Base-by-base conservation (phyloP, 2,888 invertebrate genomes). In the Eupithecia centaureata region DNA sequence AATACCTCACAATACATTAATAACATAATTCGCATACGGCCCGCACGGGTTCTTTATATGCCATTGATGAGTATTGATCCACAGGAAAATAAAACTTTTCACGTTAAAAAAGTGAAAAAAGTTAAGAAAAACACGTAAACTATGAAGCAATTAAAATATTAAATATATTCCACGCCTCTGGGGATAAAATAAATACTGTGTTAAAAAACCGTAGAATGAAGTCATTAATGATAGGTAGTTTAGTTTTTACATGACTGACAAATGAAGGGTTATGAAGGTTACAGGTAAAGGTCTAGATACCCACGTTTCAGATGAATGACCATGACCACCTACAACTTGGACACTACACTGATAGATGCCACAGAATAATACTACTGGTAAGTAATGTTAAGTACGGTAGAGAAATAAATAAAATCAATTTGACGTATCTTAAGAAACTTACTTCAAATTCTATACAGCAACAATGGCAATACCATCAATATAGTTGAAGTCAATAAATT, bases 271-370 rank as follows among this genome's bases (percentile, higher is more conserved):
- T 84, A 78, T 79, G 75, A 75, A 77, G 81, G 79, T 77, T 77
- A 73, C 69, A 75, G 72, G 70, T 67, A 78, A 82, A 80, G 79
- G 74, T 73, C 76, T 70, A 77, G 81, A 80, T 83, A 84, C 80
- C 68, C 70, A 73, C 76, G 82, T 81, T 83, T 79, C 76, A 76
- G 78, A 74, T 73, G 75, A 84, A 65, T 81, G 89, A 82, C 89
- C 90, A 65, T 81, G 89, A 82, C 90, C 90, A 90, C 90, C 88
- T 81, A 79, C 86, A 83, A 79, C 79, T 72, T 82, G 87, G 86
- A 84, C 77, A 79, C 82, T 80, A 5, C 51, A 51, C 52, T 89
- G 90, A 90, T 90, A 90, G 42, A 89, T 91, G 35, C 63, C 62
- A 73, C 71, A 73, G 68, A 61, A 12, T 52, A 64, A 67, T 5